A percentile compares a stretch with the other conserved stretches of the same genome.
These are phyloP conservation scores for Calcarius lapponicus DNA, from an alignment of 2,797 vertebrate genomes.

Conservation along the genomic window DNA sequence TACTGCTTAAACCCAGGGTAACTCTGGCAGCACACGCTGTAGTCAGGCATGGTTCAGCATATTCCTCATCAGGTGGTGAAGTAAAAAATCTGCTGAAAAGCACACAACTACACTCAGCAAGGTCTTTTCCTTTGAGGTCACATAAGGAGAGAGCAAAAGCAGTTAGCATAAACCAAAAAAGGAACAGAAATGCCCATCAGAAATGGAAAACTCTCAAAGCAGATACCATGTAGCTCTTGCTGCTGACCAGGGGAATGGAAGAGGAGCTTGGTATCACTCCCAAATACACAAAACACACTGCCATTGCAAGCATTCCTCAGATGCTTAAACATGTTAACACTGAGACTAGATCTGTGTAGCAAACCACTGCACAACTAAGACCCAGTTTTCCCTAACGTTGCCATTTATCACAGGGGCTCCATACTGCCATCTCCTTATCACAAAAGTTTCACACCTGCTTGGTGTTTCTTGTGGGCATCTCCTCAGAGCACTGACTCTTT, in stretches of 20 bases:
- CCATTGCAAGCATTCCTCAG: not conserved
- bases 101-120: not conserved
- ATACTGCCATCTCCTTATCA: too few species aligned
- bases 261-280: not conserved
- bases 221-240: not conserved
- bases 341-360: not conserved
- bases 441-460: too few species aligned
- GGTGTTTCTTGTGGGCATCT: too few species aligned
- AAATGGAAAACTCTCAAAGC: not conserved
- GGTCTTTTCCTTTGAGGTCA: not conserved
- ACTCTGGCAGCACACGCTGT: rapidly evolving
- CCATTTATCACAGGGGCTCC: too few species aligned
- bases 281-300: not conserved
- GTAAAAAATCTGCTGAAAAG: not conserved
- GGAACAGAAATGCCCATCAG: not conserved
- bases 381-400: not conserved
- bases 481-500: too few species aligned
- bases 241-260: not conserved
- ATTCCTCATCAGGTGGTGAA: not conserved
- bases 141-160: not conserved
- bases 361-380: not conserved
- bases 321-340: not conserved
- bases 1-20: not conserved
- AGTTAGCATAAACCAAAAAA: not conserved
- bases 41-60: not conserved